Percentiles rank a stretch among this genome's conserved stretches.
These are phyloP conservation scores for Drosophila funebris DNA, from an alignment of 1,140 invertebrate species.

Conservation along the genomic window DNA sequence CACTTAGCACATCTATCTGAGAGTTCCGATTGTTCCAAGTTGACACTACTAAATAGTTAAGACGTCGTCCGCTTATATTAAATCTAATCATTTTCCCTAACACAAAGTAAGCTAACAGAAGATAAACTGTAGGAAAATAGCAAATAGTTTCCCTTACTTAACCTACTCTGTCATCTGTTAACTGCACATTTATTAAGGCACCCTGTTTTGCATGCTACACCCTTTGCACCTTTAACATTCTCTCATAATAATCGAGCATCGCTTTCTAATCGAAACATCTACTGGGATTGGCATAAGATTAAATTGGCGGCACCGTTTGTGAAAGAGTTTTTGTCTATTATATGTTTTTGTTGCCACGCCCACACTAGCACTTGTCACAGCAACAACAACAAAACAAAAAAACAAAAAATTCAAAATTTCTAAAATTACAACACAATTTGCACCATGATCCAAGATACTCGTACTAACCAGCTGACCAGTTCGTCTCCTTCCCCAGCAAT, in stretches of 20 bases:
- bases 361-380: slow-evolving; percentile 2
- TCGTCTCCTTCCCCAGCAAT: slow-evolving; percentile 7
- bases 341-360: slow-evolving; percentile 10
- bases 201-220: slow-evolving; percentile 53
- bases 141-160: background rate
- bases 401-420: slow-evolving; percentile 17
- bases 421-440: slow-evolving; percentile 20
- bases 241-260: background rate
- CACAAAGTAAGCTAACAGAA: background rate
- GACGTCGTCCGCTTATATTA: background rate
- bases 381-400: slow-evolving; percentile 4
- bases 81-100: background rate
- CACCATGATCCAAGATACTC: slow-evolving; percentile 30
- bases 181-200: slow-evolving; percentile 39
- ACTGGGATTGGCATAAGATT: slow-evolving; percentile 5
- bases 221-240: slow-evolving; percentile 1
- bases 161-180: slow-evolving; percentile 10
- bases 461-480: slow-evolving; percentile 9
- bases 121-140: background rate
- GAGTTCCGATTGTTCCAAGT: slow-evolving; percentile 2
- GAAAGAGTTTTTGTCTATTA: slow-evolving; percentile 1
- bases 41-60: background rate
- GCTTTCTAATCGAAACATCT: background rate
- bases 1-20: background rate
- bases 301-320: slow-evolving; percentile 20